Conservation (phyloP, 1,140 invertebrate species). For the Littorina saxatilis region DNA sequence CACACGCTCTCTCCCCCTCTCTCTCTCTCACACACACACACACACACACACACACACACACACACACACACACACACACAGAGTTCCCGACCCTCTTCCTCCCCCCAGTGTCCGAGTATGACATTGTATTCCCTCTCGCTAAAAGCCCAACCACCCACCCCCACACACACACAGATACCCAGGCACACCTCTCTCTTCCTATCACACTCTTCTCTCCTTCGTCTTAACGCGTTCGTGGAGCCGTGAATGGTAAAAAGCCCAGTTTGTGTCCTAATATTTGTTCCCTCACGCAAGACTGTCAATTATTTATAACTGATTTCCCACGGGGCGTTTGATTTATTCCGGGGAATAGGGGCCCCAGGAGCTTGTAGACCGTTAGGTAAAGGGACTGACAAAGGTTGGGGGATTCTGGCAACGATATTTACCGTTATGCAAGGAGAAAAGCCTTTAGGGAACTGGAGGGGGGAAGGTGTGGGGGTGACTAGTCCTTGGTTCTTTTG, state of each 20-base stretch:
- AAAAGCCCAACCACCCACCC: neutral
- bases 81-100: no score
- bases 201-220: neutral
- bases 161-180: no score
- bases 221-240: neutral
- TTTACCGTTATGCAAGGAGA: no score
- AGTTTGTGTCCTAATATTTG: slow-evolving; percentile 31
- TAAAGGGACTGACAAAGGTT: neutral
- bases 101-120: no score
- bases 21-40: no score
- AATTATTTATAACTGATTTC: slow-evolving; percentile 36
- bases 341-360: slow-evolving; percentile 16
- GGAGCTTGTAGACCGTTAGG: neutral
- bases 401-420: neutral
- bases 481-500: no score
- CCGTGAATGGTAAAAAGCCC: slow-evolving; percentile 22
- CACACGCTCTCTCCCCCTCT: no score
- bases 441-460: no score
- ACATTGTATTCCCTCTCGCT: neutral
- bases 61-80: no score
- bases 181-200: no score
- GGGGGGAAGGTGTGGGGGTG: no score
- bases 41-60: no score
- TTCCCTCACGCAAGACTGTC: slow-evolving; percentile 31
- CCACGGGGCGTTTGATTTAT: slow-evolving; percentile 31